phyloP scores from a whole-genome alignment of 37 sponge, comb jelly and placozoan species.

The Theonella swinhoei region DNA sequence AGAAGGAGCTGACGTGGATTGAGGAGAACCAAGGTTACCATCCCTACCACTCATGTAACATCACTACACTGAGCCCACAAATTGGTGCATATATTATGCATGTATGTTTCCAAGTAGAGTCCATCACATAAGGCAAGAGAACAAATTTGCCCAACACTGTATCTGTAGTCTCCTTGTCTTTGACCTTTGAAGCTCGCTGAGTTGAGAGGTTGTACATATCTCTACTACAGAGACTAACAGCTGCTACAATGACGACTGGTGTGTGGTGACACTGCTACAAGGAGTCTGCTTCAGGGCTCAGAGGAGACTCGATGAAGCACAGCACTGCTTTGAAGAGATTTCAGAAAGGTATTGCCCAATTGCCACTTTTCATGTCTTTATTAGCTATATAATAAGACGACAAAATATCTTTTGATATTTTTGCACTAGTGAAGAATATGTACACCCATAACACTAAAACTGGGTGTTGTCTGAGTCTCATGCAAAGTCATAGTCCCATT shows the following conservation, averaged over 20 bases:
- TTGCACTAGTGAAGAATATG: no score
- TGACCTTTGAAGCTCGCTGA: not conserved
- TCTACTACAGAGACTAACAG: constrained; percentile 31
- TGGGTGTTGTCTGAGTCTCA: no score
- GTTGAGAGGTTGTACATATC: not conserved
- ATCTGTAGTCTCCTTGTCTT: not conserved
- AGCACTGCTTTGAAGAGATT: constrained; percentile 41
- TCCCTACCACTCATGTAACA: no score
- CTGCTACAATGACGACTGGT: constrained; percentile 55
- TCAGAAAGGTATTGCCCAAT: constrained; percentile 39
- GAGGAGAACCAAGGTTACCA: constrained; percentile 43
- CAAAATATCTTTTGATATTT: no score
- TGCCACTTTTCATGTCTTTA: not conserved
- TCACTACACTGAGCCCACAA: not conserved
- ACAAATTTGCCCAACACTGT: not conserved
- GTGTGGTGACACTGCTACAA: constrained; percentile 66
- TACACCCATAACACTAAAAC: no score
- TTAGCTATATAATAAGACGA: no score
- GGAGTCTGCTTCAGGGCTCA: constrained; percentile 64
- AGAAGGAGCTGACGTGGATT: constrained; percentile 25
- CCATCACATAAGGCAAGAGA: not conserved
- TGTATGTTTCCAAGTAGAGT: no score
- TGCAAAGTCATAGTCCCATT: no score
- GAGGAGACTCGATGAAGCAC: constrained; percentile 55
- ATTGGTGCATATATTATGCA: no score